Evolutionary conservation across 2,888 invertebrate genomes (phyloP).

Genomic region (Drosophila kambysellisi): DNA sequence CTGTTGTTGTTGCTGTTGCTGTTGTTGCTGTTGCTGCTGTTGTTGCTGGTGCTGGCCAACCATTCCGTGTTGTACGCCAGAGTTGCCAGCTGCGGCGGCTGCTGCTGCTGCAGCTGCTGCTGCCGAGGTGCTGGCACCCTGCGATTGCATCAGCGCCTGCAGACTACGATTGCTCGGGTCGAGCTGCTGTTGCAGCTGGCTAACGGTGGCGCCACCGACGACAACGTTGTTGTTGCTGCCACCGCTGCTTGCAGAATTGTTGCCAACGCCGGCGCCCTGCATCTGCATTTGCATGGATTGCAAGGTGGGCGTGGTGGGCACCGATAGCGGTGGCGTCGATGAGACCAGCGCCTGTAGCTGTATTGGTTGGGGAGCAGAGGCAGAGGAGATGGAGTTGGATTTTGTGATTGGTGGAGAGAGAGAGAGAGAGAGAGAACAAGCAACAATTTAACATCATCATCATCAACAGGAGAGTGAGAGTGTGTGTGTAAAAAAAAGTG

Average conservation of each 20-base stretch:
- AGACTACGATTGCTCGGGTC: slow-evolving; percentile 81
- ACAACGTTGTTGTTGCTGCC: slow-evolving; percentile 42
- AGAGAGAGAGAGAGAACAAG: slow-evolving; percentile 7
- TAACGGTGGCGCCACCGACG: slow-evolving; percentile 51
- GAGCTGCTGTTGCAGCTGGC: slow-evolving; percentile 68
- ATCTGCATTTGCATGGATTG: slow-evolving; percentile 85
- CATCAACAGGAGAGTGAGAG: background rate
- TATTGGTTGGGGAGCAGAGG: slow-evolving; percentile 27
- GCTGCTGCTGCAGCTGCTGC: slow-evolving; percentile 81
- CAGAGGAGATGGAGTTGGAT: slow-evolving; percentile 34
- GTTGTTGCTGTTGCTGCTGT: slow-evolving; percentile 59
- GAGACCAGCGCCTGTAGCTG: slow-evolving; percentile 85
- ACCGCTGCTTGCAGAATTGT: slow-evolving; percentile 37
- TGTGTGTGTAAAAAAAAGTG: slow-evolving; percentile 6
- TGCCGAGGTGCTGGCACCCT: slow-evolving; percentile 81
- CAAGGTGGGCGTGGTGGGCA: slow-evolving; percentile 84
- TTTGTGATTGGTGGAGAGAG: slow-evolving; percentile 5
- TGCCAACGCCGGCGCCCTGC: slow-evolving; percentile 73
- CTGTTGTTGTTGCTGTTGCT: slow-evolving; percentile 67
- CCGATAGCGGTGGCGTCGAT: slow-evolving; percentile 84
- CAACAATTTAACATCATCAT: slow-evolving; percentile 3
- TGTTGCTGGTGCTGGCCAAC: slow-evolving; percentile 68
- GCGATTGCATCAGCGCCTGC: slow-evolving; percentile 83
- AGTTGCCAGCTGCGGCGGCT: slow-evolving; percentile 46
- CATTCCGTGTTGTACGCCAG: slow-evolving; percentile 55